Percentiles rank a stretch among this genome's conserved stretches.
Conservation (phyloP, 35 echinoderm and acorn worm genomes). For the Acanthaster planci region DNA sequence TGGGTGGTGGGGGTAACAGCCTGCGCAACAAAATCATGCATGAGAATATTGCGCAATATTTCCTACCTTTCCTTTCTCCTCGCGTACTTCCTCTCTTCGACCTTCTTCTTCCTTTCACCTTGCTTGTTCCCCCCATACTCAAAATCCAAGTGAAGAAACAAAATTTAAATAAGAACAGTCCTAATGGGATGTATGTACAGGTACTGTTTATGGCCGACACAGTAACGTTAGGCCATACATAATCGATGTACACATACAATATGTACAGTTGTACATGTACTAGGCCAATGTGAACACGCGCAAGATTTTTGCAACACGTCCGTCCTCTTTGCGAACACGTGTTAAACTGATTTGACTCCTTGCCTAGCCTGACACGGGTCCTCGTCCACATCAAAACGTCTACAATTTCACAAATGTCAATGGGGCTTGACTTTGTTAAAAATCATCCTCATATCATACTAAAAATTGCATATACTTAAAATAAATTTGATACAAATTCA, state of each 20-base stretch:
- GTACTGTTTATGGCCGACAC: no score
- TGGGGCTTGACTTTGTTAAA: neutral
- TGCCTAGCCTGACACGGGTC: neutral
- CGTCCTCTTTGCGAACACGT: neutral
- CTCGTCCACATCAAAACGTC: neutral
- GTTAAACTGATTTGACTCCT: conserved; percentile 8
- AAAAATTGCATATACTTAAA: no score
- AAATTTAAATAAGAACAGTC: neutral
- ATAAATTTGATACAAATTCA: neutral
- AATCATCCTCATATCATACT: neutral
- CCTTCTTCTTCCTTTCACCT: conserved; percentile 19
- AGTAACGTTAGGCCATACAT: no score
- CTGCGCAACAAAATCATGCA: no score
- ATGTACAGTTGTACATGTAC: no score
- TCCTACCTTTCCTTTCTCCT: conserved; percentile 11
- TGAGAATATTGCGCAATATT: no score
- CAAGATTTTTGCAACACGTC: conserved; percentile 3
- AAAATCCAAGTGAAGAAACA: neutral
- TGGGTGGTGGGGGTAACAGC: no score
- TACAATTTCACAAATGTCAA: neutral
- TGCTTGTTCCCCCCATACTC: conserved; percentile 16
- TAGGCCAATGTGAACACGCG: no score
- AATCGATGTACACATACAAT: no score
- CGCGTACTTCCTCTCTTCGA: conserved; percentile 14
- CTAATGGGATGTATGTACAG: no score